A percentile compares a stretch with the other conserved stretches of the same genome.
Evolutionary conservation across 2,113 vertebrate genomes (phyloP).

Genomic region (Hirundichthys speculiger): DNA sequence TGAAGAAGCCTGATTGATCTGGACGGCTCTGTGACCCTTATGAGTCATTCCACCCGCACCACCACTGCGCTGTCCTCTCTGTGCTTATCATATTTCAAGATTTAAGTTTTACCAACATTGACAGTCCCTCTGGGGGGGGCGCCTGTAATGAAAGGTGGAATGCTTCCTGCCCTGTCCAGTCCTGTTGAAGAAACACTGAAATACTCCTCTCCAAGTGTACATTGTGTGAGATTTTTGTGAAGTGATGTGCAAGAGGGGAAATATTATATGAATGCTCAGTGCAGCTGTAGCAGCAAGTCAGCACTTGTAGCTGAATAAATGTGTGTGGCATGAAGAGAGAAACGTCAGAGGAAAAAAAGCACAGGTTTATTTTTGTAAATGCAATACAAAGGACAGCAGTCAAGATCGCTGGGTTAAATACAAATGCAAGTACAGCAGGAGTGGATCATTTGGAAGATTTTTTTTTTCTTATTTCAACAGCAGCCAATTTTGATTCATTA

Average conservation of each 20-base stretch:
- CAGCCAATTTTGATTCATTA: conserved; percentile 51
- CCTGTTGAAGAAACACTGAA: conserved; percentile 20
- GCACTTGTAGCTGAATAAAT: conserved; percentile 7
- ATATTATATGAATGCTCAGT: conserved; percentile 2
- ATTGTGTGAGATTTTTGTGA: not conserved
- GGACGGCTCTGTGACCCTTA: conserved; percentile 43
- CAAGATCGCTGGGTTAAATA: no score
- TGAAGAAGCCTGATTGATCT: conserved; percentile 27
- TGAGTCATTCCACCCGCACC: conserved; percentile 13
- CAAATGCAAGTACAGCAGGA: no score
- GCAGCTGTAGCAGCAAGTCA: conserved; percentile 20
- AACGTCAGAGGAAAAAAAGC: not conserved
- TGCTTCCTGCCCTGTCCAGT: conserved; percentile 40
- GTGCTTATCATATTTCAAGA: conserved; percentile 41
- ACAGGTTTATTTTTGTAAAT: conserved; percentile 8
- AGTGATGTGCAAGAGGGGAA: not conserved
- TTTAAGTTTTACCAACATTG: conserved; percentile 38
- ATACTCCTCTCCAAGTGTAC: not conserved
- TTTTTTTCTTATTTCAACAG: no score
- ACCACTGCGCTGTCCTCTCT: conserved; percentile 43
- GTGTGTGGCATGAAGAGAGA: not conserved
- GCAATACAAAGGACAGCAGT: not conserved
- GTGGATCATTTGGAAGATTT: no score
- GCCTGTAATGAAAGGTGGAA: conserved; percentile 32
- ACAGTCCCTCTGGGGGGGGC: conserved; percentile 26